Evolutionary conservation across 2,888 invertebrate genomes (phyloP), one percentile per base, ranked within the genome.

Genomic region (Heliconius aoede): DNA sequence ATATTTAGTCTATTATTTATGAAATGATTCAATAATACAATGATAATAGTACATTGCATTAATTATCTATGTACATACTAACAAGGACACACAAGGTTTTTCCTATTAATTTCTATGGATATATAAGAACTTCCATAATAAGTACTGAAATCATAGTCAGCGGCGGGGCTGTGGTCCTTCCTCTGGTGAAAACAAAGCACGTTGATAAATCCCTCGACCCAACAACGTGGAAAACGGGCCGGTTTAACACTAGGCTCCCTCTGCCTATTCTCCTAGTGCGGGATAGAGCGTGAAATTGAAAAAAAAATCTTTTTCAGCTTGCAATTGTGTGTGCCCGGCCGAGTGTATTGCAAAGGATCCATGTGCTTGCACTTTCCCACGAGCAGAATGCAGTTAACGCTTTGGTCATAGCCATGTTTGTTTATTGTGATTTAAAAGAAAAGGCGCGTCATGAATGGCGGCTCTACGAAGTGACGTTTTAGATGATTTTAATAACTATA

Each of bases 281-380:
- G 55, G 55, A 55, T n/a, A 55, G 9, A 55, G 55, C 55, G 55
- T 58, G 24, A 1, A 24, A 24, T 7, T 32, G 1, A n/a, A 30
- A 30, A 64, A n/a, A 13, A 64, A 21, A 9, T 68, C 28, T 24
- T 15, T 88, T 88, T 28, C 88, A 94, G 94, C 93, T 46, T 94
- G 94, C 80, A 83, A 86, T 74, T 94, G 94, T 83, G 86, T 85
- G 3, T 92, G 93, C 77, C 93, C 94, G 0, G 87, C 91, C 21
- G 85, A 91, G 81, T 93, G 94, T 81, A 92, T 94, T 81, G 85
- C 89, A 55, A 91, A 88, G n/a, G 90, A 93, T 68, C 93, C 94
- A 0, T 94, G 94, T 82, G 92, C 91, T 4, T 94, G 94, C 81
- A 85, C 81, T 18, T 94, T 91, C 87, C 94, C 94, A 8, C 88